Evolutionary conservation across 1,140 invertebrate species (phyloP).

Genomic region (Geopemphigus sp.): DNA sequence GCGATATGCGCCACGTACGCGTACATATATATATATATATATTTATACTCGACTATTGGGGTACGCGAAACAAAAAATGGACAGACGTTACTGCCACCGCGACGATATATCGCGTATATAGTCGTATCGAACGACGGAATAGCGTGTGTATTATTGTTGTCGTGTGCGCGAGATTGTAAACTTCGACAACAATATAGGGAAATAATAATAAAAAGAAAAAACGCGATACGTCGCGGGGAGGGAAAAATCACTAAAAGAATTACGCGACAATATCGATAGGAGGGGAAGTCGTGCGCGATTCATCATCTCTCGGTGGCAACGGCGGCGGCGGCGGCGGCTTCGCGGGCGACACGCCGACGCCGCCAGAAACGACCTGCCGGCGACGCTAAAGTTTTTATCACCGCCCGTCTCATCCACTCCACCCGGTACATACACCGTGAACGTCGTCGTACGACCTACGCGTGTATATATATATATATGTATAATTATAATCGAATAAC

Average conservation of each 20-base stretch:
- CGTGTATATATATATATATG: too few relatives aligned
- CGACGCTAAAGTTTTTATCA: conserved; percentile 41
- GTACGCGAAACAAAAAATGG: background rate
- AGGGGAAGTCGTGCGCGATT: conserved; percentile 31
- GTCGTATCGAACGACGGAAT: too few relatives aligned
- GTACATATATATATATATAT: too few relatives aligned
- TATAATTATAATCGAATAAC: conserved; percentile 41
- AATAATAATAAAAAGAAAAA: conserved; percentile 22
- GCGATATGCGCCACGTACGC: background rate
- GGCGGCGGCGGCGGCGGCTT: background rate
- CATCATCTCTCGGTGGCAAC: conserved; percentile 13
- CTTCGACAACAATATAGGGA: background rate
- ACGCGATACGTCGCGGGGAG: background rate
- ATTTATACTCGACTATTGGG: background rate
- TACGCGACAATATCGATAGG: conserved; percentile 21
- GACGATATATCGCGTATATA: background rate
- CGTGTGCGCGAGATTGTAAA: too few relatives aligned
- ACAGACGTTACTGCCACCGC: background rate
- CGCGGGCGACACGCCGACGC: conserved; percentile 23
- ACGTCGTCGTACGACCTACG: too few relatives aligned
- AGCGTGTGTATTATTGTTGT: too few relatives aligned
- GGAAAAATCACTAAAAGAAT: background rate
- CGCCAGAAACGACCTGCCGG: conserved; percentile 39
- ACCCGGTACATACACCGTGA: too few relatives aligned
- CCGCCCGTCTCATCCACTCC: background rate